Evolutionary conservation across 2,888 invertebrate species (phyloP), one percentile per base, ranked within the genome.

Genomic region (Allygus modestus): DNA sequence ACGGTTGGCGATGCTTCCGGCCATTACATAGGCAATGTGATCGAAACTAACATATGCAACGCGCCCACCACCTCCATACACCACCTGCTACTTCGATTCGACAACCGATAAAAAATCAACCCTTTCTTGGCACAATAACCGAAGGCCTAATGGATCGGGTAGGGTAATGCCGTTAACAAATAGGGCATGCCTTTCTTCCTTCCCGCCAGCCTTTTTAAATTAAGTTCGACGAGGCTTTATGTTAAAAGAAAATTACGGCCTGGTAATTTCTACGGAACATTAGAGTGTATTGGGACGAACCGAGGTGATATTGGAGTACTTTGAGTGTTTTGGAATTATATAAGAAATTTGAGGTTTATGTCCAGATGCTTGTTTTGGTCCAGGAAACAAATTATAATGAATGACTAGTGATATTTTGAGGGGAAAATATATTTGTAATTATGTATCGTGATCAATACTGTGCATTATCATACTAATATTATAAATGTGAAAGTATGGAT

Each of bases 61-160:
- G 77, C 51, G 26, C 15, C 75, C 54, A 23, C 20, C 51, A 4
- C 51, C 15, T 17, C 51, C 58, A 71, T 28, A 26, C 75, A 17
- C 85, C 85, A 85, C 85, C 85, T 85, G 85, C 79, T 37, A n/a
- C 82, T 84, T 61, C 75, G 58, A 5, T 23, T 85, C 83, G 83
- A 71, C 79, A 81, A 37, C 81, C 85, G 79, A 85, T 85, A 85
- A 85, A 85, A 85, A 85, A 85, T 85, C 85, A 85, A 85, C 85
- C 85, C 85, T 85, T 85, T 85, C 85, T 79, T 77, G 82, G 84
- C 73, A 82, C 82, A 84, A 82, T 84, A 84, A 84, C 81, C 82
- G 84, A 82, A 81, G 58, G 79, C 79, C 82, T 85, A 85, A 85
- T 85, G 85, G 85, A 85, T 31, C 41, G 75, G 83, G 31, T 82